Evolutionary conservation across 2,888 invertebrate species (phyloP), one percentile per base, ranked within the genome.

Genomic region (Microctonus hyperodae): DNA sequence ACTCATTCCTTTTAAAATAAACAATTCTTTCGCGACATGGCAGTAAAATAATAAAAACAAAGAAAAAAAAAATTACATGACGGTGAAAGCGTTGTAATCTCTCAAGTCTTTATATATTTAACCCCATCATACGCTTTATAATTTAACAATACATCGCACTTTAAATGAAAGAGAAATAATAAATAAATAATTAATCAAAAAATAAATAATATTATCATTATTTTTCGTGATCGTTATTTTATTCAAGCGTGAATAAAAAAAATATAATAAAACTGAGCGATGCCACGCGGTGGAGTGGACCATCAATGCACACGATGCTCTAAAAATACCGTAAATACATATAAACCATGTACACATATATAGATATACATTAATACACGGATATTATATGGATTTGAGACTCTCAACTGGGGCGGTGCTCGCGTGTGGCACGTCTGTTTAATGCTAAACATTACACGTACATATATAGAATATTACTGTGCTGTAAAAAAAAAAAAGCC

Each of bases 391-490:
- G 44, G 53, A 63, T 63, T 65, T 40, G 50, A 65, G 65, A 44
- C 59, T 59, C 60, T 60, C 60, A 65, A 60, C 65, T 65, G 69
- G 70, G 63, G 61, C 70, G 65, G 44, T 44, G 44, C 71, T 75
- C 74, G 70, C 75, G 72, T 73, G 73, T 72, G 74, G 73, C 72
- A 70, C 70, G 72, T 73, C 72, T 70, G 74, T 69, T 70, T 58
- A 40, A 59, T 44, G 28, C 59, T 58, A 44, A 44, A 44, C 44
- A 44, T 20, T n/a, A 51, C 13, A 25, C 11, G 25, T 51, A 51
- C 11, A 51, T 51, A 51, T 23, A 23, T 51, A 9, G 50, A 58
- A 51, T 51, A 35, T 13, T 3, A 28, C 7, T 28, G 3, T 5
- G 7, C 7, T 28, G 4, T 28, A 28, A 67, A 28, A 9, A 57